phyloP scores from a whole-genome alignment of 2,113 vertebrate species.

The Typhlomys cinereus region DNA sequence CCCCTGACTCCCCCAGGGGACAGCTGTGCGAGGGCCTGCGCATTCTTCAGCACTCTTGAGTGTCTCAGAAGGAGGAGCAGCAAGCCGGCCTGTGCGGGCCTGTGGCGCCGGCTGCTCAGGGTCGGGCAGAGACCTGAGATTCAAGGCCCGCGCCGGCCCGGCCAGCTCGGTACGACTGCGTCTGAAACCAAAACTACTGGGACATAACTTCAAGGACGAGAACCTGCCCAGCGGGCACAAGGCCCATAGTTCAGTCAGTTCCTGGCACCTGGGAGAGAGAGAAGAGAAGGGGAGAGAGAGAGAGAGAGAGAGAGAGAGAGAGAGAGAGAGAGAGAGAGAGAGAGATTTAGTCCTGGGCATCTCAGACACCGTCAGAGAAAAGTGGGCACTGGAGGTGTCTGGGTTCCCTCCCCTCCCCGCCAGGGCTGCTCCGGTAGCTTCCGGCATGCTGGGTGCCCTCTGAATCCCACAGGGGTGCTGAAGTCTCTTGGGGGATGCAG shows the following conservation, averaged over 20 bases:
- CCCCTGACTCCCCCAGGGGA: fast-evolving
- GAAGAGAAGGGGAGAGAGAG: background rate
- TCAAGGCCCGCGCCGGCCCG: background rate
- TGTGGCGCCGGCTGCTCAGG: background rate
- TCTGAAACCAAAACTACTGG: background rate
- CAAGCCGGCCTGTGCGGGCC: background rate
- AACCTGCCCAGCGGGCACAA: background rate
- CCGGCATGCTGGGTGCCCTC: background rate
- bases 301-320: background rate
- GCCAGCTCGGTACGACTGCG: background rate
- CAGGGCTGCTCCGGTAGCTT: fast-evolving
- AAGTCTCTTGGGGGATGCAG: background rate
- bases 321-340: no score
- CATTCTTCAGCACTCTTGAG: background rate
- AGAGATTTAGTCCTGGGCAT: no score
- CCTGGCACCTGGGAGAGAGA: background rate
- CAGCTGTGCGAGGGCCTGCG: fast-evolving
- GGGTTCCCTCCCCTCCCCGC: background rate
- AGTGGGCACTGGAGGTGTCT: no score
- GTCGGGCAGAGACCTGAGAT: no score
- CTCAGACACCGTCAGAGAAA: no score
- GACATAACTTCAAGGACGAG: background rate
- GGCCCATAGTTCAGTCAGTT: background rate
- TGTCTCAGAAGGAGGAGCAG: background rate
- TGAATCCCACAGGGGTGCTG: background rate